phyloP scores from a whole-genome alignment of 2,888 invertebrate genomes.

The Diadegma fenestrale region DNA sequence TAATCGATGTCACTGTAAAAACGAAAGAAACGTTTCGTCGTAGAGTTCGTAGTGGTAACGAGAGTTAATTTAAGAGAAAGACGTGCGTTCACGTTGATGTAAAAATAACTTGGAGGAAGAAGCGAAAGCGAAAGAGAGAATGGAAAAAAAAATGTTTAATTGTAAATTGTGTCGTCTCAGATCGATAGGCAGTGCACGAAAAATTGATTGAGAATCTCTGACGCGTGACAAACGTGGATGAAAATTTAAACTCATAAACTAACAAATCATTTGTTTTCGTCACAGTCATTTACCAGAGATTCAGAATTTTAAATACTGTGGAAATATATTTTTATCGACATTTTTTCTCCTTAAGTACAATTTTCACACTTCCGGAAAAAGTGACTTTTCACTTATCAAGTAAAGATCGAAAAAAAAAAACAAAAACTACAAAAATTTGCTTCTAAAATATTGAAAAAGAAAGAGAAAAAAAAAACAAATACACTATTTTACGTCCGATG shows the following conservation, averaged over 20 bases:
- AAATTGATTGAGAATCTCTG: constrained; percentile 31
- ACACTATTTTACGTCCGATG: constrained; percentile 47
- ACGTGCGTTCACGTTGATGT: constrained; percentile 30
- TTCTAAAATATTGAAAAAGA: background rate
- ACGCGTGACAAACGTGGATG: constrained; percentile 36
- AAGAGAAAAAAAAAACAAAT: constrained; percentile 35
- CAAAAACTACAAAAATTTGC: background rate
- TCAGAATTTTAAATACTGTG: constrained; percentile 5
- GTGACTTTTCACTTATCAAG: background rate
- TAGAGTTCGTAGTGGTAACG: constrained; percentile 47
- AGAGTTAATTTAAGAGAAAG: constrained; percentile 16
- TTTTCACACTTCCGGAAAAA: constrained; percentile 6
- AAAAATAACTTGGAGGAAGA: background rate
- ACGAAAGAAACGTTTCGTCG: constrained; percentile 33
- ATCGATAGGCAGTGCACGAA: constrained; percentile 27
- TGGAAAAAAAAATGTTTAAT: constrained; percentile 18
- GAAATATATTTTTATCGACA: constrained; percentile 12
- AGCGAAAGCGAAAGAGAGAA: constrained; percentile 5
- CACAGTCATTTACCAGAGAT: constrained; percentile 7
- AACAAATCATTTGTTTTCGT: background rate
- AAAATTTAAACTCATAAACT: constrained; percentile 22
- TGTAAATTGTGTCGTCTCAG: constrained; percentile 37
- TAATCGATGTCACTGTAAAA: constrained; percentile 56
- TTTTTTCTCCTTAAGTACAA: background rate
- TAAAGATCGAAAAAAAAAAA: background rate